These are phyloP conservation scores for Tiliacea citrago DNA, from an alignment of 2,888 invertebrate genomes.

Conservation along the genomic window DNA sequence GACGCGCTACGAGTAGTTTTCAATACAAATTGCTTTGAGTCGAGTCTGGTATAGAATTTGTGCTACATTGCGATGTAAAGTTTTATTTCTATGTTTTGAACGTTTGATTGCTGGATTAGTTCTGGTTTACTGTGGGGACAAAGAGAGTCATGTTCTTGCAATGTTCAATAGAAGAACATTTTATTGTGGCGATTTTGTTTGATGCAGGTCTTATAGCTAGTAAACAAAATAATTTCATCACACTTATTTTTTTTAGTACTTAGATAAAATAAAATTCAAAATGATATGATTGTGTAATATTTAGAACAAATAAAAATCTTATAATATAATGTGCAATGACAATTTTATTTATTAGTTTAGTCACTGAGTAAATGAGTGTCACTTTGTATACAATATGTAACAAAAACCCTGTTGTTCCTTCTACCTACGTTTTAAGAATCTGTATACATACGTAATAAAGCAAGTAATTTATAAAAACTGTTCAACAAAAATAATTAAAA, in stretches of 20 bases:
- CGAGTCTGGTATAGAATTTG: constrained; percentile 57
- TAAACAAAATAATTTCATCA: not conserved
- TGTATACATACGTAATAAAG: too few species aligned
- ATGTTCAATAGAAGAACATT: not conserved
- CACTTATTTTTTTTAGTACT: not conserved
- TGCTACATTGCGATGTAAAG: constrained; percentile 54
- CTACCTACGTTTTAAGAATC: too few species aligned
- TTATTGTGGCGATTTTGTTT: not conserved
- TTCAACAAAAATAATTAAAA: too few species aligned
- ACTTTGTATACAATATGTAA: too few species aligned
- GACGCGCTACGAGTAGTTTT: constrained; percentile 67
- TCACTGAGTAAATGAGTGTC: too few species aligned
- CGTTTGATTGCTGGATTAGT: constrained; percentile 60
- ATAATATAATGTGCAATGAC: too few species aligned
- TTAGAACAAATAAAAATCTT: not conserved
- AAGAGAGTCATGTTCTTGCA: constrained; percentile 4
- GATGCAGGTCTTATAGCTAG: not conserved
- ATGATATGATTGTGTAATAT: not conserved
- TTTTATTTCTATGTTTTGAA: constrained; percentile 58
- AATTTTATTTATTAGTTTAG: too few species aligned
- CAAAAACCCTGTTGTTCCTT: too few species aligned
- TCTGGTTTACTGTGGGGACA: constrained; percentile 29
- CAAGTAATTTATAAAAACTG: too few species aligned
- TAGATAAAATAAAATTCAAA: not conserved
- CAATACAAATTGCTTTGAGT: constrained; percentile 69